Evolutionary conservation across 1,140 invertebrate species (phyloP), one percentile per base, ranked within the genome.

Genomic region (Plectus sambesii): DNA sequence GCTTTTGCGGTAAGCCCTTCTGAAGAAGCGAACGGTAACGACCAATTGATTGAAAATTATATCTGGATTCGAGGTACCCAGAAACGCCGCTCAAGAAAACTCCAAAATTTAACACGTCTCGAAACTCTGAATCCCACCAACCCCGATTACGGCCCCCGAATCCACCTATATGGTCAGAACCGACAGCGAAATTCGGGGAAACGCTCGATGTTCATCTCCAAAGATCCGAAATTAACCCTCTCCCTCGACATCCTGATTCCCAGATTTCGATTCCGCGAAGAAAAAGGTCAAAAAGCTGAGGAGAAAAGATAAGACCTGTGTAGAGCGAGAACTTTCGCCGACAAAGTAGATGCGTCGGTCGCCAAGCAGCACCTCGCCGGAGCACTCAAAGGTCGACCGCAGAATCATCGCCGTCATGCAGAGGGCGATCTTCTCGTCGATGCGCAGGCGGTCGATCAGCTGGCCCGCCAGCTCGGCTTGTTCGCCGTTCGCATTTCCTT

Each of bases 301-400:
- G 12, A 27, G 30, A 53, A 57, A 43, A 29, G 53, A 51, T 24
- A 29, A 37, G 12, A 44, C 55, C 35, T 59, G 55, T 9, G 56
- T 62, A 5, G 53, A 44, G 53, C 52, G 53, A 37, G 58, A 62
- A 23, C 17, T 47, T 42, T 69, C 65, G 20, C 66, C 66, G 17
- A 65, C 33, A 33, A 68, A 68, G 27, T 64, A 54, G 2, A 65
- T 42, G 38, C 61, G 52, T 41, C 17, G 12, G 27, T 68, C 63
- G 9, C 49, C 81, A 25, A 87, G 77, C 3, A 87, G 74, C 44
- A 85, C 74, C 72, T 86, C 84, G 12, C 84, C 85, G 27, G 73
- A 69, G 50, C 79, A 75, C 70, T 85, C 83, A 47, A 75, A 73
- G 42, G 78, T 78, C 3, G 82, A 82, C 3, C 80, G 80, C 26